These are phyloP conservation scores for Pachycephala philippinensis DNA, from an alignment of 2,113 vertebrate genomes.

Conservation along the genomic window DNA sequence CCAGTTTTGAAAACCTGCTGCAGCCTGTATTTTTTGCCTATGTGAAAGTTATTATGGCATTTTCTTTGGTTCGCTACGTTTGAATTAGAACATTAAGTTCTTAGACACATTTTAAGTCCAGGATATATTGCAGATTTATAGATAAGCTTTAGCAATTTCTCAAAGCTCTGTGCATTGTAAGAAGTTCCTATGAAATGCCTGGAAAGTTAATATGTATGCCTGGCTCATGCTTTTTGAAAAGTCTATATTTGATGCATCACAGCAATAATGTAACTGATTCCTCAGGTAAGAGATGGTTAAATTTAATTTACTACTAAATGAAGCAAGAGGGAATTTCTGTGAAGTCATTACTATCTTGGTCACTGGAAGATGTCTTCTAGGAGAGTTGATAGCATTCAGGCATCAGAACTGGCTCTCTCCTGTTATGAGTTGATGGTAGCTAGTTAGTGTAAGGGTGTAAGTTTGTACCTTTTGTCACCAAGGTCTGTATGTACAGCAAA, in stretches of 20 bases:
- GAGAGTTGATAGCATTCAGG: neutral
- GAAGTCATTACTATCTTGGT: neutral
- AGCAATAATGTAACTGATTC: neutral
- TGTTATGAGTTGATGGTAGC: neutral
- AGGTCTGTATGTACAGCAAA: neutral
- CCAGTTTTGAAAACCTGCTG: neutral
- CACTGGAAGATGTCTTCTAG: neutral
- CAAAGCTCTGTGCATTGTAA: neutral
- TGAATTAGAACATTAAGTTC: neutral
- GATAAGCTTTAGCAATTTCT: neutral
- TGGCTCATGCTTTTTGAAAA: neutral
- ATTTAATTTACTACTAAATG: neutral
- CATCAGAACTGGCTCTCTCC: neutral
- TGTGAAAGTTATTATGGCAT: neutral
- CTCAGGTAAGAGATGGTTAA: neutral
- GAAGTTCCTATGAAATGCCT: neutral
- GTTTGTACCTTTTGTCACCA: neutral
- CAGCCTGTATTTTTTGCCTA: neutral
- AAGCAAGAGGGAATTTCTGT: neutral
- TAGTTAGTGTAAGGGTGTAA: neutral
- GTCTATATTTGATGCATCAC: neutral
- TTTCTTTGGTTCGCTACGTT: neutral
- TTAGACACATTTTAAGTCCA: neutral
- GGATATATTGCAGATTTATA: neutral
- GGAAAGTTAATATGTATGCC: neutral